Evolutionary conservation across 2,888 invertebrate species (phyloP).

Genomic region (Agrochola macilenta): DNA sequence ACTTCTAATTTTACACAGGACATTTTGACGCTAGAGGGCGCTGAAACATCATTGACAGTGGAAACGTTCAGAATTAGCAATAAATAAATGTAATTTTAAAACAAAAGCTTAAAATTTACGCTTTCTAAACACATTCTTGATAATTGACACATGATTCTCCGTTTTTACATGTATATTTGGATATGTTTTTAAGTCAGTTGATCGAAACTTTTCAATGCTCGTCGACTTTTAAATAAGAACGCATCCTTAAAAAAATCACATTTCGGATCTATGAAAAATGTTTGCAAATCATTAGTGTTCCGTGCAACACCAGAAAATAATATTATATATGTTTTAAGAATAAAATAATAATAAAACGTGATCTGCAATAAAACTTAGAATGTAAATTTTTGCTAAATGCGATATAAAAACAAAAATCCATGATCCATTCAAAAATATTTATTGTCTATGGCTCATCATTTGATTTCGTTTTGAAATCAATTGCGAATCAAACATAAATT

Average conservation of each 20-base stretch:
- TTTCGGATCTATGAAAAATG: conserved; percentile 67
- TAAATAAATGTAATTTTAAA: conserved; percentile 17
- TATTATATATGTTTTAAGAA: background rate
- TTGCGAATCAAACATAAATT: conserved; percentile 57
- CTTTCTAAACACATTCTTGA: accelerated
- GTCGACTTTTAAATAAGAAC: conserved; percentile 63
- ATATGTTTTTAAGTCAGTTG: conserved; percentile 9
- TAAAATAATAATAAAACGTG: background rate
- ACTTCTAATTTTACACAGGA: conserved; percentile 89
- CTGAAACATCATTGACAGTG: conserved; percentile 72
- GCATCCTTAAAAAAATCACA: conserved; percentile 73
- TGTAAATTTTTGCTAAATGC: background rate
- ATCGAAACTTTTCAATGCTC: background rate
- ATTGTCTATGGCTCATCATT: conserved; percentile 63
- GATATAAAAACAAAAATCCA: conserved; percentile 25
- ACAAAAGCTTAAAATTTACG: background rate
- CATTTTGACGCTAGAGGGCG: conserved; percentile 86
- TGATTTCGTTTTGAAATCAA: conserved; percentile 59
- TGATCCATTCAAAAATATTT: conserved; percentile 25
- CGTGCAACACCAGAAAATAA: conserved; percentile 30
- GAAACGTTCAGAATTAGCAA: conserved; percentile 75
- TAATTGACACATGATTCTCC: accelerated
- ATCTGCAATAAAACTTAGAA: background rate
- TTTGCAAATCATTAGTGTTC: conserved; percentile 50
- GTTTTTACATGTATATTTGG: background rate